Percentiles rank a stretch among this genome's conserved stretches.
Evolutionary conservation across 1,140 invertebrate genomes (phyloP).

Genomic region (Apis florea): DNA sequence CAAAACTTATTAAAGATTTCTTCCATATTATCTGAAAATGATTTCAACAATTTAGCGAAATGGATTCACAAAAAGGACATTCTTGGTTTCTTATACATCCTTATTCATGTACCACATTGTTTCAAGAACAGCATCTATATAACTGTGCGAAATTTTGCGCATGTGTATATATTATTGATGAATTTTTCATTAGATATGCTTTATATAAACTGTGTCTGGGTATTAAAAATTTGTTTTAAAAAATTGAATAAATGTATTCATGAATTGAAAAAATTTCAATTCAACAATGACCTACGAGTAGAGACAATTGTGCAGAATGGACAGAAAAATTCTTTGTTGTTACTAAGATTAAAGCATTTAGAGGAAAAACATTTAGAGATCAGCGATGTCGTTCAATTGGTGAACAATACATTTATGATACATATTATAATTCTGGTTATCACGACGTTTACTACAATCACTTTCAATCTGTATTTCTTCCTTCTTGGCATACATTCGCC

Average conservation of each 20-base stretch:
- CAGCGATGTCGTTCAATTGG: constrained; percentile 64
- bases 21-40: constrained; percentile 51
- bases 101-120: constrained; percentile 46
- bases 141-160: constrained; percentile 7
- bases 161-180: constrained; percentile 56
- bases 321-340: constrained; percentile 66
- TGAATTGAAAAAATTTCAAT: constrained; percentile 44
- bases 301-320: constrained; percentile 64
- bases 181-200: constrained; percentile 68
- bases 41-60: constrained; percentile 59
- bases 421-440: constrained; percentile 64
- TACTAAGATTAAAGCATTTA: constrained; percentile 68
- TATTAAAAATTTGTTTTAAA: constrained; percentile 67
- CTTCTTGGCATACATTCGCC: constrained; percentile 42
- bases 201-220: constrained; percentile 70
- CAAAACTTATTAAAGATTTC: constrained; percentile 53
- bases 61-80: constrained; percentile 70
- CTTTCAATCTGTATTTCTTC: constrained; percentile 75
- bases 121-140: neutral
- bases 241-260: constrained; percentile 64
- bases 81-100: constrained; percentile 62
- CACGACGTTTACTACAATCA: constrained; percentile 71
- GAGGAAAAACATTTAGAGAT: constrained; percentile 70
- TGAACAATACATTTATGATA: constrained; percentile 70
- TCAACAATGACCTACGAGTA: constrained; percentile 61